Evolutionary conservation across 2,113 vertebrate species (phyloP).

Genomic region (Conger conger): DNA sequence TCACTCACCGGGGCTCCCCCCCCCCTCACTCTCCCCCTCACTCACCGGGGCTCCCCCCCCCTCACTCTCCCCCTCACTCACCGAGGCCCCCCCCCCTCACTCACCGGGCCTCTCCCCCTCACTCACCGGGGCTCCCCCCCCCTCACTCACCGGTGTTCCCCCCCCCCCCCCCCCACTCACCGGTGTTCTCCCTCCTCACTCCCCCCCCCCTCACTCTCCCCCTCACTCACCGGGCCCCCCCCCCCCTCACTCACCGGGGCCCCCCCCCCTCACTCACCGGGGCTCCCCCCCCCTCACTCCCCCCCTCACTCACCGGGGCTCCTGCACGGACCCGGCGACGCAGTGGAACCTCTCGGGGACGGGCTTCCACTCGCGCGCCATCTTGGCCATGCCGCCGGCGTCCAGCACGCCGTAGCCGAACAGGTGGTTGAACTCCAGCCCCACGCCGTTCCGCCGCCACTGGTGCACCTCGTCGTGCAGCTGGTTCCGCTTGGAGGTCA

Average conservation of each 20-base stretch:
- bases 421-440: constrained; percentile 96
- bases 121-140: constrained; percentile 83
- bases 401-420: constrained; percentile 96
- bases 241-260: no score
- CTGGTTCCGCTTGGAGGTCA: constrained; percentile 97
- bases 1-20: constrained; percentile 87
- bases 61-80: constrained; percentile 64
- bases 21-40: constrained; percentile 36
- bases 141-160: constrained; percentile 84
- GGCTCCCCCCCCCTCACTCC: constrained; percentile 62
- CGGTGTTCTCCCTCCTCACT: no score
- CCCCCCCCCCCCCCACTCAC: constrained; percentile 69
- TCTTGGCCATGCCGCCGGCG: constrained; percentile 95
- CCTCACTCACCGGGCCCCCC: constrained; percentile 84
- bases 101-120: background rate
- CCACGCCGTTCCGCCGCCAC: constrained; percentile 93
- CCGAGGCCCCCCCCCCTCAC: constrained; percentile 79
- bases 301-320: constrained; percentile 80
- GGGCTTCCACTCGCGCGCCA: constrained; percentile 95
- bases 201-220: no score
- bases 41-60: constrained; percentile 90
- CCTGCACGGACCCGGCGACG: constrained; percentile 88
- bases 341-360: constrained; percentile 97
- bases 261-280: constrained; percentile 77
- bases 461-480: constrained; percentile 96